These are phyloP conservation scores for Chalcis sispes DNA, from an alignment of 2,888 invertebrate species.

Conservation along the genomic window DNA sequence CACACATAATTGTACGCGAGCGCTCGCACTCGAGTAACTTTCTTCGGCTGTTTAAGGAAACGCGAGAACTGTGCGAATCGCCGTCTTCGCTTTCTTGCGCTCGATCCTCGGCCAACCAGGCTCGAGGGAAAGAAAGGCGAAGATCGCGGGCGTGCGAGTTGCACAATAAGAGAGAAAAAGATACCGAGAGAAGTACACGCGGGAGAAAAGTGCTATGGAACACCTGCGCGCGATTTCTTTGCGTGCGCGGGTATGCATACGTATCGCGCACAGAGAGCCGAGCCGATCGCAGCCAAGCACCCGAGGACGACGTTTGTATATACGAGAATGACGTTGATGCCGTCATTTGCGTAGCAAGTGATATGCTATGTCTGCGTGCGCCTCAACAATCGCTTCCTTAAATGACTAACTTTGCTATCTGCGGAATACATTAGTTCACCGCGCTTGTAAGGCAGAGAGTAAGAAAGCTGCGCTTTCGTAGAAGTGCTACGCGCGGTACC, in stretches of 20 bases:
- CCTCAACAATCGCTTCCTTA: constrained; percentile 42
- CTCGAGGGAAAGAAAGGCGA: constrained; percentile 39
- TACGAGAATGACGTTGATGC: constrained; percentile 44
- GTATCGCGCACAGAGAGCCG: background rate
- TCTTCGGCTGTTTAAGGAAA: constrained; percentile 73
- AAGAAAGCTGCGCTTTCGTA: background rate
- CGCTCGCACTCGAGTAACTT: constrained; percentile 61
- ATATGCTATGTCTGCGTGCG: background rate
- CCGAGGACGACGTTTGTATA: constrained; percentile 38
- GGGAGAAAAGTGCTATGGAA: constrained; percentile 34
- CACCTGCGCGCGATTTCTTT: constrained; percentile 40
- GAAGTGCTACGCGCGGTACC: background rate
- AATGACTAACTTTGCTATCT: constrained; percentile 42
- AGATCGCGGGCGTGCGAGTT: constrained; percentile 22
- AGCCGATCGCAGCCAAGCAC: constrained; percentile 10
- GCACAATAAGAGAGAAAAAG: constrained; percentile 46
- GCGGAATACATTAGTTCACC: constrained; percentile 41
- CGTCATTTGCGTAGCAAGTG: constrained; percentile 46
- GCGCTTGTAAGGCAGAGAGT: constrained; percentile 25
- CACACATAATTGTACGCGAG: no score
- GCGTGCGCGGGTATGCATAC: no score
- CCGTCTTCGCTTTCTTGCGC: no score
- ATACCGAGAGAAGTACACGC: background rate
- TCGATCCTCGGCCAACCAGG: constrained; percentile 1
- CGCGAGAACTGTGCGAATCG: constrained; percentile 71